Evolutionary conservation across 2,797 vertebrate genomes (phyloP).

Genomic region (Chaenodraco wilsoni): DNA sequence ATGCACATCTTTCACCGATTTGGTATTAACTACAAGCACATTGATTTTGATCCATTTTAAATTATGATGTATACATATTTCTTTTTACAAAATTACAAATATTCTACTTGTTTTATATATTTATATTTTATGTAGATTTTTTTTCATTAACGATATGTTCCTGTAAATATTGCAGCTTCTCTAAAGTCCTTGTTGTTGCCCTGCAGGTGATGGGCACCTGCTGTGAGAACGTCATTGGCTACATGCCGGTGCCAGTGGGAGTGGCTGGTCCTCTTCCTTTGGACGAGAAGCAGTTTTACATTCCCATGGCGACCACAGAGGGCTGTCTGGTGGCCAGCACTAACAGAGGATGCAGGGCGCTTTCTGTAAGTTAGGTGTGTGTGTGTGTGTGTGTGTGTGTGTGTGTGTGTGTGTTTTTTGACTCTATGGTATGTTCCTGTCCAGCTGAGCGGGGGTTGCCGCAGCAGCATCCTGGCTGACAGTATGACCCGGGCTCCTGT

Average conservation of each 20-base stretch:
- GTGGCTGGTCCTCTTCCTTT: constrained; percentile 92
- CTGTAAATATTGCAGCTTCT: not conserved
- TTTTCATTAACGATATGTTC: not conserved
- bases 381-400: not conserved
- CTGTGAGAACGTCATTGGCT: constrained; percentile 97
- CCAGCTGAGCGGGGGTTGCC: constrained; percentile 92
- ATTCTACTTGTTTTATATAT: too few relatives aligned
- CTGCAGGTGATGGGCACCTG: constrained; percentile 89
- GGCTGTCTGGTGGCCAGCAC: constrained; percentile 97
- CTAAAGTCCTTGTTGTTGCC: not conserved
- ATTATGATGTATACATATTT: too few relatives aligned
- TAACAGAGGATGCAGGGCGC: constrained; percentile 95
- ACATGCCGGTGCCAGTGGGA: constrained; percentile 96
- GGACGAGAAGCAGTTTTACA: constrained; percentile 91
- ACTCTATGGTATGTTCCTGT: constrained; percentile 21
- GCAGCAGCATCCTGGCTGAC: constrained; percentile 91
- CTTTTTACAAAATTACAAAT: too few relatives aligned
- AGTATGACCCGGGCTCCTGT: constrained; percentile 96
- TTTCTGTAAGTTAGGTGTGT: constrained; percentile 84
- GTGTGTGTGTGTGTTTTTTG: constrained; percentile 2
- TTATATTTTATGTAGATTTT: too few relatives aligned
- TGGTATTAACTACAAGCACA: not conserved
- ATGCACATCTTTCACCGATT: not conserved
- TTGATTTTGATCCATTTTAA: not conserved
- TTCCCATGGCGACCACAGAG: constrained; percentile 98